Percentiles rank a stretch among this genome's conserved stretches.
Evolutionary conservation across 2,113 vertebrate species (phyloP).

Genomic region (Prolemur simus): DNA sequence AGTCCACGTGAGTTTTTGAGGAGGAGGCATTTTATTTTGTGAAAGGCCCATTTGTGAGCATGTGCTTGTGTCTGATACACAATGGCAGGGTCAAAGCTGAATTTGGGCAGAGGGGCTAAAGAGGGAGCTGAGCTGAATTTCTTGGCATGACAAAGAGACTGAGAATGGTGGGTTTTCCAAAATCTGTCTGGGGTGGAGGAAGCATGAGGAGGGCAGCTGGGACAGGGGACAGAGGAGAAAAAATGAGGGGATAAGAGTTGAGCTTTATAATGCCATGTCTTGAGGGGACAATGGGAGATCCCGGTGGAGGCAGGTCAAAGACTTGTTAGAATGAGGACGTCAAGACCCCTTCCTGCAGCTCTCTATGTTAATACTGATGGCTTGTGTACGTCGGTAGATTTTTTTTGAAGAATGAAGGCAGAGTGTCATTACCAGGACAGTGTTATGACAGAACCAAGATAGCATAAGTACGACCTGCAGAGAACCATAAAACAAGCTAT

Average conservation of each 20-base stretch:
- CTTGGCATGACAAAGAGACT: not conserved
- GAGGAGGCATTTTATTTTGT: not conserved
- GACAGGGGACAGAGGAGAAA: not conserved
- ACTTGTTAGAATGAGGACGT: not conserved
- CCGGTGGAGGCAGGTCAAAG: not conserved
- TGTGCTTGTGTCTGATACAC: not conserved
- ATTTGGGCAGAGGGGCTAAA: not conserved
- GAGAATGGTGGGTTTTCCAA: not conserved
- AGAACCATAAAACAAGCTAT: not conserved
- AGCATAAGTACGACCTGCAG: not conserved
- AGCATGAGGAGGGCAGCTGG: not conserved
- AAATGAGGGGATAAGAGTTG: not conserved
- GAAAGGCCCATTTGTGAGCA: not conserved
- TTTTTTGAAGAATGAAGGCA: not conserved
- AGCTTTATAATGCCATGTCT: not conserved
- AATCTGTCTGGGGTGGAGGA: not conserved
- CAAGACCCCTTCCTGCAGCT: not conserved
- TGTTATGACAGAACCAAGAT: not conserved
- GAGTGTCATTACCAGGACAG: not conserved
- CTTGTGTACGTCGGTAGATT: not conserved
- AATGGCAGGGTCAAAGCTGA: not conserved
- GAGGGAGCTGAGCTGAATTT: not conserved
- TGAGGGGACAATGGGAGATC: not conserved
- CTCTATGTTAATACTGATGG: not conserved
- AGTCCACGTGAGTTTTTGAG: not conserved